Percentiles rank a stretch among this genome's conserved stretches.
phyloP scores from a whole-genome alignment of 2,113 vertebrate genomes.

The Cacatua alba region DNA sequence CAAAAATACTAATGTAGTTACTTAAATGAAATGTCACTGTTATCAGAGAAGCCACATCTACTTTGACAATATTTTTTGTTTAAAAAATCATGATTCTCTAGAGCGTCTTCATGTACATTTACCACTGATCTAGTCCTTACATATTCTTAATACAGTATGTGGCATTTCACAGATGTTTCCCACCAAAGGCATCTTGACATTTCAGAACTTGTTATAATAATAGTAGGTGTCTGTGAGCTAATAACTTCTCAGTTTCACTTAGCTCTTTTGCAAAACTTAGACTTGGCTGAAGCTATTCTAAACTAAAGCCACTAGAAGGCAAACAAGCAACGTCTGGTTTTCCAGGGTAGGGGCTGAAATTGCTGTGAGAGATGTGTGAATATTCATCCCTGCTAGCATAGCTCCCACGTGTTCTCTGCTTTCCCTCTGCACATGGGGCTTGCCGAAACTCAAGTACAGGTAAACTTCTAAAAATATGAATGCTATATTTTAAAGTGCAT shows the following conservation, averaged over 20 bases:
- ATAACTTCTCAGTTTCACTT: neutral
- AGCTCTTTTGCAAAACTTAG: neutral
- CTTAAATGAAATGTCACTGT: neutral
- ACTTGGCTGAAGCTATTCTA: constrained; percentile 15
- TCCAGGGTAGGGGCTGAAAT: neutral
- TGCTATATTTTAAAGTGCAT: neutral
- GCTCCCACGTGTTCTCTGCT: neutral
- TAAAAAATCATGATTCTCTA: neutral
- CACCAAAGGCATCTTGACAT: constrained; percentile 14
- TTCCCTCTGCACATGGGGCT: neutral
- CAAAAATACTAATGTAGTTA: neutral
- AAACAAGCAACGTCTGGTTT: neutral
- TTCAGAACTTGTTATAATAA: constrained; percentile 23
- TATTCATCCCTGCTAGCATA: neutral
- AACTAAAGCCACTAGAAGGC: constrained; percentile 64
- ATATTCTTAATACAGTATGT: neutral
- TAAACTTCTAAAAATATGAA: neutral
- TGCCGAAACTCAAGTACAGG: neutral
- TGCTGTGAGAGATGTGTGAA: neutral
- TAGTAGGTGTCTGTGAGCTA: neutral
- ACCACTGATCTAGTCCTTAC: neutral
- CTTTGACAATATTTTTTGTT: neutral
- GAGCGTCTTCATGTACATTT: neutral
- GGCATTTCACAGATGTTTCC: constrained; percentile 30
- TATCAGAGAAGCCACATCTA: neutral